Percentiles rank a stretch among this genome's conserved stretches.
These are phyloP conservation scores for Amiota mariae DNA, from an alignment of 2,888 invertebrate genomes.

Conservation along the genomic window DNA sequence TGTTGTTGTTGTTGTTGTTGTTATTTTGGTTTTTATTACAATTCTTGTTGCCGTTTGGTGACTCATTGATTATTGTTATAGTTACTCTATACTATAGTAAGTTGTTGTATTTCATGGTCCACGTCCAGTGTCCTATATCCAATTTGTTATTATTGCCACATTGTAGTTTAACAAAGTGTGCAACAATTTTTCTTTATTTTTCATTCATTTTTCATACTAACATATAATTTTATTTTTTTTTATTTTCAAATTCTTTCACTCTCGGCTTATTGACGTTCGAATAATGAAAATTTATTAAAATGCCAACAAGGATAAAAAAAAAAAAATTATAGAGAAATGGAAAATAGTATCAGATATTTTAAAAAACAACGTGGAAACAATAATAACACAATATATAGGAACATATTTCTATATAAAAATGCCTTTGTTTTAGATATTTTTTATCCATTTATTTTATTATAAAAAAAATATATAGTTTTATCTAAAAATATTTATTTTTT, in stretches of 20 bases:
- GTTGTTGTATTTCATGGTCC: not conserved
- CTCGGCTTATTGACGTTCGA: slow-evolving; percentile 9
- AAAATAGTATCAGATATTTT: no score
- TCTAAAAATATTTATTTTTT: no score
- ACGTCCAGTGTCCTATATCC: not conserved
- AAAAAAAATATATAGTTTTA: no score
- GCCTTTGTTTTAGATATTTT: no score
- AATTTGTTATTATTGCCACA: slow-evolving; percentile 3
- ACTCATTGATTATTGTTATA: not conserved
- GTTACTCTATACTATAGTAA: not conserved
- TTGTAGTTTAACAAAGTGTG: not conserved
- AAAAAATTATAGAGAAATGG: not conserved
- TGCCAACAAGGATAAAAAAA: not conserved
- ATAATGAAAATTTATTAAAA: slow-evolving; percentile 21
- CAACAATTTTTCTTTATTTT: not conserved
- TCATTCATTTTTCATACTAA: not conserved
- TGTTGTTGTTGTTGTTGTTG: not conserved
- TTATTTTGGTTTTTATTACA: not conserved
- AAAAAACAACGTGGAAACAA: no score
- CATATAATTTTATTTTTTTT: not conserved
- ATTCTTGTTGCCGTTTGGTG: not conserved
- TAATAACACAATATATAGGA: no score
- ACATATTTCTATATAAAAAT: no score
- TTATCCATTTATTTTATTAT: no score
- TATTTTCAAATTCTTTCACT: not conserved